A percentile compares a stretch with the other conserved stretches of the same genome.
Evolutionary conservation across 2,113 vertebrate genomes (phyloP).

Genomic region (Microcebus lehilahytsara): DNA sequence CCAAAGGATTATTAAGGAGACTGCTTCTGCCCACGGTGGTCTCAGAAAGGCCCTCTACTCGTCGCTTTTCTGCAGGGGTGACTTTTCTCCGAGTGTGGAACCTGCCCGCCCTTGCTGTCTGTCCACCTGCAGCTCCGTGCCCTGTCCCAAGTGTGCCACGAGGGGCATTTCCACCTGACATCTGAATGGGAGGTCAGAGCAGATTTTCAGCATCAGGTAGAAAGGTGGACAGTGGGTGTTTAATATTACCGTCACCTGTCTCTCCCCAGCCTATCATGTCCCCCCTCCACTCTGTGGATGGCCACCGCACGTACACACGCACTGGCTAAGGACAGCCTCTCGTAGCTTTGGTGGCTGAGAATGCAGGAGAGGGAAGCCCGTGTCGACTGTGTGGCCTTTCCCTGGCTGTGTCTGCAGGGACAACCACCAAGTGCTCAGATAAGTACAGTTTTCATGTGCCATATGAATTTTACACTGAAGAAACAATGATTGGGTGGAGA

Average conservation of each 20-base stretch:
- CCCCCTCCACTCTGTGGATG: fast-evolving
- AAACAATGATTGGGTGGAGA: neutral
- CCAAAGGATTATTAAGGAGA: neutral
- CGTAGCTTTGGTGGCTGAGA: neutral
- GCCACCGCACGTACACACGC: fast-evolving
- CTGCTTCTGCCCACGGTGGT: neutral
- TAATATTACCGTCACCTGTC: neutral
- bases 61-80: no score
- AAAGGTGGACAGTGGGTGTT: neutral
- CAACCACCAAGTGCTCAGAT: neutral
- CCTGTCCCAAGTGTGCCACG: fast-evolving
- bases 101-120: neutral
- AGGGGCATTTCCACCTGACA: neutral
- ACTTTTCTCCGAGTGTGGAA: neutral
- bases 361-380: neutral
- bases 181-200: neutral
- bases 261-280: fast-evolving
- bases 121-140: neutral
- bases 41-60: neutral
- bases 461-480: neutral
- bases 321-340: neutral
- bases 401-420: neutral
- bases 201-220: neutral
- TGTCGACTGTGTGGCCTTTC: neutral
- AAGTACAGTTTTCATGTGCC: neutral